A percentile compares a stretch with the other conserved stretches of the same genome.
phyloP scores from a whole-genome alignment of 2,797 vertebrate species.

The Mycteria americana region DNA sequence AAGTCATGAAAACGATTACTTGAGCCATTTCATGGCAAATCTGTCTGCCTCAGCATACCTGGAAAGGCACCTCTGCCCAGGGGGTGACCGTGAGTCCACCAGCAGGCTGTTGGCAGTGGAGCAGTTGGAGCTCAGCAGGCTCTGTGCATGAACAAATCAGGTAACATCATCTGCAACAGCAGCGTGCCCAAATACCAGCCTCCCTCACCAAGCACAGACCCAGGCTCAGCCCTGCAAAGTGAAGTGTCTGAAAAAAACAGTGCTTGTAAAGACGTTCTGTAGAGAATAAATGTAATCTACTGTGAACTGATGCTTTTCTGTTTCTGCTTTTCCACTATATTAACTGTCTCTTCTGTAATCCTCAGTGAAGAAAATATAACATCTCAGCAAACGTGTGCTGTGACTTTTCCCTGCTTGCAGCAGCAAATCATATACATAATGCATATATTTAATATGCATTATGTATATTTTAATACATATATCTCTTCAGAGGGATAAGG shows the following conservation, averaged over 20 bases:
- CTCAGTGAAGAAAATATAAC: neutral
- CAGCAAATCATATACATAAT: neutral
- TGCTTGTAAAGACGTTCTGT: neutral
- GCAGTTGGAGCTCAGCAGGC: neutral
- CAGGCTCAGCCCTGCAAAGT: neutral
- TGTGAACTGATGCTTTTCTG: neutral
- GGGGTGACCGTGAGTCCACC: neutral
- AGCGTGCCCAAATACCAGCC: neutral
- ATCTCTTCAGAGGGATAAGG: neutral
- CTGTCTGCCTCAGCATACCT: neutral
- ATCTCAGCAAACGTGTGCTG: neutral
- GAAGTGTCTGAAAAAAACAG: neutral
- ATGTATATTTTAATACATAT: neutral
- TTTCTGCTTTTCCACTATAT: neutral
- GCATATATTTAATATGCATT: neutral
- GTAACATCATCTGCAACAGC: neutral
- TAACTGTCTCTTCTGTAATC: neutral
- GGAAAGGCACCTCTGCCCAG: neutral
- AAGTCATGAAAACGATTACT: neutral
- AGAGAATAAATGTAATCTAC: neutral
- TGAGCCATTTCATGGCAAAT: neutral
- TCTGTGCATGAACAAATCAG: neutral
- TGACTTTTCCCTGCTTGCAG: neutral
- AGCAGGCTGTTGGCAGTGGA: neutral
- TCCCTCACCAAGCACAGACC: neutral